Evolutionary conservation across 2,888 invertebrate genomes (phyloP).

Genomic region (Choreutis nemorana): DNA sequence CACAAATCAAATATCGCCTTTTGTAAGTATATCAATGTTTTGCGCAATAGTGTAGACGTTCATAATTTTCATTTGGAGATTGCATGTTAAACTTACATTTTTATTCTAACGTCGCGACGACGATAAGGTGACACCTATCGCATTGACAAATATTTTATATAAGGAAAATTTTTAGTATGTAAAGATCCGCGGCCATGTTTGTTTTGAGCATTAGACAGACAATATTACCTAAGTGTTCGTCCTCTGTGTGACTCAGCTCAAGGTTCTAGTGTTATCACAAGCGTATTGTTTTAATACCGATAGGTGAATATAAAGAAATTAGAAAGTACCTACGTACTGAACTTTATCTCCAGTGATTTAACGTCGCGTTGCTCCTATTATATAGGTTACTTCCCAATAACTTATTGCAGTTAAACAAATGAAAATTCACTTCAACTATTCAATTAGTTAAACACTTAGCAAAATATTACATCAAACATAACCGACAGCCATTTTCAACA

Average conservation of each 20-base stretch:
- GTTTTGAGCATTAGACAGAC: conserved; percentile 35
- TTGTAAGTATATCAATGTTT: conserved; percentile 28
- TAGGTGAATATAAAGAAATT: too few species aligned
- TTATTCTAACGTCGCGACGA: too few species aligned
- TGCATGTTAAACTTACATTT: too few species aligned
- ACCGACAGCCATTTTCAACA: too few species aligned
- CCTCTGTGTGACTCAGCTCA: conserved; percentile 30
- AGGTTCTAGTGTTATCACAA: conserved; percentile 17
- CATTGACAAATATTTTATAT: background rate
- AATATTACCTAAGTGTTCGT: conserved; percentile 23
- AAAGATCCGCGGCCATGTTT: conserved; percentile 30
- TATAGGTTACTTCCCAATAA: too few species aligned
- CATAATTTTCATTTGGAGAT: conserved; percentile 3
- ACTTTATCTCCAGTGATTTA: too few species aligned
- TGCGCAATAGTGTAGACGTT: background rate
- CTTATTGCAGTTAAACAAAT: too few species aligned
- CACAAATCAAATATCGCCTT: conserved; percentile 21
- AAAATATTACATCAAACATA: too few species aligned
- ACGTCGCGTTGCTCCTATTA: too few species aligned
- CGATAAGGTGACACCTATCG: background rate
- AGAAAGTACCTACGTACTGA: too few species aligned
- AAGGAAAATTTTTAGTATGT: background rate
- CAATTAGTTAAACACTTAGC: too few species aligned
- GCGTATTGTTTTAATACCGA: conserved; percentile 12
- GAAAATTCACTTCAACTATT: too few species aligned